Evolutionary conservation across 2,888 invertebrate genomes (phyloP).

Genomic region (Zaprionus obscuricornis): DNA sequence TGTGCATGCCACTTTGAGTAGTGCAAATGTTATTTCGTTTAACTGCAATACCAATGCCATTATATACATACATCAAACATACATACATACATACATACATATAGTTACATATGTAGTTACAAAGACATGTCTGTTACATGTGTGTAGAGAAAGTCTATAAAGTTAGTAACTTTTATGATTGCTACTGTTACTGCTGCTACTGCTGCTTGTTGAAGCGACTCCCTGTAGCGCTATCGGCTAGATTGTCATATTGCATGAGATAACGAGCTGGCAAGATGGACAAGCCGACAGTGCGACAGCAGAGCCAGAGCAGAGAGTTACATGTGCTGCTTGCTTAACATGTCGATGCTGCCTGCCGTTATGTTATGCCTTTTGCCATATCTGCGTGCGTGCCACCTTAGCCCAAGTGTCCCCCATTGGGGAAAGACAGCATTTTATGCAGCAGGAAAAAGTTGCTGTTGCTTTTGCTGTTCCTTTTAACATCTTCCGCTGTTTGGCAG

Average conservation of each 20-base stretch:
- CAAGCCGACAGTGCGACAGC: conserved; percentile 41
- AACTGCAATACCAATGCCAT: conserved; percentile 61
- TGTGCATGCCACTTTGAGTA: conserved; percentile 3
- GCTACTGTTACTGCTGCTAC: conserved; percentile 20
- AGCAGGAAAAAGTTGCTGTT: conserved; percentile 31
- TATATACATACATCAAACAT: conserved; percentile 27
- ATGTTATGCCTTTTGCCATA: background rate
- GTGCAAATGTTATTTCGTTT: conserved; percentile 55
- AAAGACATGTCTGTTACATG: background rate
- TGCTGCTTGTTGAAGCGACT: too few relatives aligned
- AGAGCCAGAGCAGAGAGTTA: conserved; percentile 18
- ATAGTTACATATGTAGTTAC: background rate
- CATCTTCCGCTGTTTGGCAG: conserved; percentile 40
- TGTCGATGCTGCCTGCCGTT: conserved; percentile 40
- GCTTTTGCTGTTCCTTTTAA: conserved; percentile 22
- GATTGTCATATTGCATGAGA: conserved; percentile 71
- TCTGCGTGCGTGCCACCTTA: conserved; percentile 35
- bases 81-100: background rate
- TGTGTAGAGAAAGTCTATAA: conserved; percentile 33
- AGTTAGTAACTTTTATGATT: conserved; percentile 55
- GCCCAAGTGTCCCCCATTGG: conserved; percentile 33
- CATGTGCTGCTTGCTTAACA: conserved; percentile 50
- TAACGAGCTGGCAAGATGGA: conserved; percentile 63
- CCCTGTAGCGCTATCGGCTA: conserved; percentile 44
- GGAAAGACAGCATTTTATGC: conserved; percentile 35